Conservation (phyloP, 2,888 invertebrate genomes). For the Standfussiana lucernea region DNA sequence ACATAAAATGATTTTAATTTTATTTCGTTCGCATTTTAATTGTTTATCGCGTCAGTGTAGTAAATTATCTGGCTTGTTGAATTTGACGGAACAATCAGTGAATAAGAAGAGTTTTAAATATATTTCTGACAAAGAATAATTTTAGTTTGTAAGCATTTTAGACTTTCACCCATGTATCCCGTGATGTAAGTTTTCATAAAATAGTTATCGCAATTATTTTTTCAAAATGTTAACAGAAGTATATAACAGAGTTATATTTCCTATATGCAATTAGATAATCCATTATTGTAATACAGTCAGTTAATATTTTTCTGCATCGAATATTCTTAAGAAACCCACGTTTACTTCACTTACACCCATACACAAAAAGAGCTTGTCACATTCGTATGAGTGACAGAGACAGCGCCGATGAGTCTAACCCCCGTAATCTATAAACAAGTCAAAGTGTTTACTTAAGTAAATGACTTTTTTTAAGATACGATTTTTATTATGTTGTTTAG, state of each 20-base stretch:
- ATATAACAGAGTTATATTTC: neutral
- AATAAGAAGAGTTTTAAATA: neutral
- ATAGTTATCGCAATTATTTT: neutral
- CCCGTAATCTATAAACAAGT: too few relatives aligned
- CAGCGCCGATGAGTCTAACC: too few relatives aligned
- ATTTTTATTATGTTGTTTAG: too few relatives aligned
- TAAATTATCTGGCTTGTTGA: neutral
- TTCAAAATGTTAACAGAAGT: neutral
- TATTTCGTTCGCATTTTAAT: neutral
- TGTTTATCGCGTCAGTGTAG: neutral
- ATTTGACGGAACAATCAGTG: neutral
- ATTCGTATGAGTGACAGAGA: too few relatives aligned
- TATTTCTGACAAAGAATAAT: neutral
- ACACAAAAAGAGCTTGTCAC: too few relatives aligned
- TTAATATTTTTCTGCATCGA: neutral
- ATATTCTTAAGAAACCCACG: neutral
- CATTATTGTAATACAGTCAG: neutral
- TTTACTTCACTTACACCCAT: neutral
- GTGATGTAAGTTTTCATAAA: neutral
- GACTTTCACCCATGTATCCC: neutral
- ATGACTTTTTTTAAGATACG: too few relatives aligned
- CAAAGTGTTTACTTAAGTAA: too few relatives aligned
- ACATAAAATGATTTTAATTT: neutral
- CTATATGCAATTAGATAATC: neutral
- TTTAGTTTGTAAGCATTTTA: neutral